Evolutionary conservation across 2,888 invertebrate species (phyloP).

Genomic region (Diaprepes abbreviatus): DNA sequence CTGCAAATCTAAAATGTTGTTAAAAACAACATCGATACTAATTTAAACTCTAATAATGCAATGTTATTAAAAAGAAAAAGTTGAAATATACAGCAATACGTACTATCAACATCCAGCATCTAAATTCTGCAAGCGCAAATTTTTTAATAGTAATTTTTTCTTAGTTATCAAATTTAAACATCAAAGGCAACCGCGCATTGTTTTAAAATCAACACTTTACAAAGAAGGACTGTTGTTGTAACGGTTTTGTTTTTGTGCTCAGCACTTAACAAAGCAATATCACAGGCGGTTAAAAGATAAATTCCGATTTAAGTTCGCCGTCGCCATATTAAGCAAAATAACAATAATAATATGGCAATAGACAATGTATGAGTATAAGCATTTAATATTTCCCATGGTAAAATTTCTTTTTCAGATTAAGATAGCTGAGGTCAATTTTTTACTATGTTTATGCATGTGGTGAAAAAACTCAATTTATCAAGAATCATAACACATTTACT

Average conservation of each 20-base stretch:
- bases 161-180: slow-evolving; percentile 31
- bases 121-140: slow-evolving; percentile 14
- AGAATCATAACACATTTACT: too few species aligned
- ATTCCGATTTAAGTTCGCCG: slow-evolving; percentile 25
- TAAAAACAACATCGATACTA: too few species aligned
- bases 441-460: too few species aligned
- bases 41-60: too few species aligned
- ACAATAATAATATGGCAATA: slow-evolving; percentile 23
- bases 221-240: slow-evolving; percentile 31
- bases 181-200: slow-evolving; percentile 40
- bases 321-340: slow-evolving; percentile 35
- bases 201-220: slow-evolving; percentile 36
- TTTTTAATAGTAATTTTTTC: slow-evolving; percentile 14
- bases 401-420: too few species aligned
- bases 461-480: too few species aligned
- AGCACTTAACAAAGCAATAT: slow-evolving; percentile 39
- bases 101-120: not conserved
- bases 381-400: slow-evolving; percentile 13
- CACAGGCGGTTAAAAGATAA: slow-evolving; percentile 21
- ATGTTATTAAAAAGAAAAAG: too few species aligned
- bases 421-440: too few species aligned
- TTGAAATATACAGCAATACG: too few species aligned
- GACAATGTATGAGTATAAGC: slow-evolving; percentile 5
- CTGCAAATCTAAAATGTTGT: too few species aligned
- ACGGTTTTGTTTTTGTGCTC: slow-evolving; percentile 31